phyloP scores from a whole-genome alignment of 2,113 vertebrate genomes.

The Lates calcarifer region DNA sequence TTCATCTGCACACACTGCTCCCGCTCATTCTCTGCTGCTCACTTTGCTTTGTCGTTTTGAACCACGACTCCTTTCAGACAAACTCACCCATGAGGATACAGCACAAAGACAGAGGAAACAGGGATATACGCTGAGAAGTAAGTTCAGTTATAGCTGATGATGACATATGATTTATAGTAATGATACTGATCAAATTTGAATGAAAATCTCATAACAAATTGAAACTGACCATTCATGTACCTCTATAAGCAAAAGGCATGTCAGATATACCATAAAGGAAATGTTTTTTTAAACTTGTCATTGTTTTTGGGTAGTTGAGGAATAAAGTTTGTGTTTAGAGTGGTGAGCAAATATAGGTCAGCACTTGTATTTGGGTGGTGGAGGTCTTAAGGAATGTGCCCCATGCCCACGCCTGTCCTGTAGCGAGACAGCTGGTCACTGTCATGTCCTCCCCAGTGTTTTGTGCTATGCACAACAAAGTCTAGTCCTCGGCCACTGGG shows the following conservation, averaged over 20 bases:
- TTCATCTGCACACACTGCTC: slow-evolving; percentile 41
- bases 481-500: not conserved
- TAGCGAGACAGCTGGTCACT: slow-evolving; percentile 71
- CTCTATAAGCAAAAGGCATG: not conserved
- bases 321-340: not conserved
- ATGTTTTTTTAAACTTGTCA: not conserved
- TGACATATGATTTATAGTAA: not conserved
- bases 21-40: slow-evolving; percentile 60
- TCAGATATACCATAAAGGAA: not conserved
- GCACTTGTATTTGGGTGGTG: slow-evolving; percentile 22
- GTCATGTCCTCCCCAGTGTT: slow-evolving; percentile 25
- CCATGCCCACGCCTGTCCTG: slow-evolving; percentile 43
- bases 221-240: not conserved
- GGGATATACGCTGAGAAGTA: slow-evolving; percentile 39
- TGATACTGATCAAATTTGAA: not conserved
- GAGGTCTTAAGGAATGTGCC: slow-evolving; percentile 58
- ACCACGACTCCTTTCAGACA: not conserved
- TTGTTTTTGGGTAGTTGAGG: not conserved
- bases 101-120: not conserved
- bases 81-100: slow-evolving; percentile 14
- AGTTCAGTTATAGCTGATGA: slow-evolving; percentile 26
- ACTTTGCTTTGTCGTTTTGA: slow-evolving; percentile 37
- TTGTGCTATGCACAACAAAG: slow-evolving; percentile 17
- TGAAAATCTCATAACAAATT: not conserved
- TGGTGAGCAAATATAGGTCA: slow-evolving; percentile 15